These are phyloP conservation scores for Adelges cooleyi DNA, from an alignment of 1,140 invertebrate species.

Conservation along the genomic window DNA sequence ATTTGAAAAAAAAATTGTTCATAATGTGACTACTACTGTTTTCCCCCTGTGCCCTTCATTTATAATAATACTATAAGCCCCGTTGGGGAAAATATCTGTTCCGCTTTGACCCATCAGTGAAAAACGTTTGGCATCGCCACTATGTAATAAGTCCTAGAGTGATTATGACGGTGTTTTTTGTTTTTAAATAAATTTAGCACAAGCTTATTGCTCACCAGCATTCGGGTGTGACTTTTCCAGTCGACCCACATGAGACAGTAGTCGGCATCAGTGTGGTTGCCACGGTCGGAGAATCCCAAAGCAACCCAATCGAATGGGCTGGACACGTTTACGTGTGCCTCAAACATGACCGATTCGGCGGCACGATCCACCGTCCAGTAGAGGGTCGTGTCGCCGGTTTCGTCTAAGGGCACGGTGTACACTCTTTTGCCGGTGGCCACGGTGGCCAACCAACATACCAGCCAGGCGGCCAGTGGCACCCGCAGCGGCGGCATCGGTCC, in stretches of 20 bases:
- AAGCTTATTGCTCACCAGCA: conserved; percentile 56
- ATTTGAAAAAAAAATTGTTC: too few species aligned
- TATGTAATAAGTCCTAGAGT: not conserved
- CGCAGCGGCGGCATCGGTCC: not conserved
- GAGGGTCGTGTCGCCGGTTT: conserved; percentile 30
- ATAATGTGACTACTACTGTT: too few species aligned
- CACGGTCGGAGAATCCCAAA: conserved; percentile 85
- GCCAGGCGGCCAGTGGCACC: not conserved
- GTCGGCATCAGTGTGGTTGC: conserved; percentile 63
- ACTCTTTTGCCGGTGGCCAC: not conserved
- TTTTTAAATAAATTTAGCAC: not conserved
- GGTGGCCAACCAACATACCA: not conserved
- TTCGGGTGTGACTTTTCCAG: conserved; percentile 48
- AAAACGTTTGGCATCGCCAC: not conserved
- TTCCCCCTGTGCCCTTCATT: too few species aligned
- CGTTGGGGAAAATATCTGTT: too few species aligned
- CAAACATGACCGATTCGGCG: conserved; percentile 21
- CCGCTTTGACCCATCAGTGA: too few species aligned
- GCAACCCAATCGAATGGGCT: conserved; percentile 55
- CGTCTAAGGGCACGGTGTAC: conserved; percentile 33
- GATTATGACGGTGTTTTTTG: not conserved
- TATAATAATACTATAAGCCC: too few species aligned
- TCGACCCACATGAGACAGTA: conserved; percentile 72
- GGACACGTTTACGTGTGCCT: conserved; percentile 10
- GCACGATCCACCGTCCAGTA: conserved; percentile 33